These are phyloP conservation scores for Enteromius fasciolatus DNA, from an alignment of 2,797 vertebrate species.

Conservation along the genomic window DNA sequence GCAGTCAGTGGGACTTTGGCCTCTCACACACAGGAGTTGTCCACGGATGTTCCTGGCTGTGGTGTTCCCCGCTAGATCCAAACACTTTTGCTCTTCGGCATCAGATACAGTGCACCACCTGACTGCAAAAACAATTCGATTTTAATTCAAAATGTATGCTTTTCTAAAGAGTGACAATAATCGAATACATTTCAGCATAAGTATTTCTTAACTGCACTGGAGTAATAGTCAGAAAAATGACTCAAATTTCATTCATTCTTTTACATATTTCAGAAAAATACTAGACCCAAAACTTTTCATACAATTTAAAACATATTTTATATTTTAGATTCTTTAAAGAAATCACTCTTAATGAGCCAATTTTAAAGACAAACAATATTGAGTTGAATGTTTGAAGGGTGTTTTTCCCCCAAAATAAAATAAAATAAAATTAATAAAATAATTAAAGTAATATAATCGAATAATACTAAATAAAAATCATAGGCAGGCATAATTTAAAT, in stretches of 20 bases:
- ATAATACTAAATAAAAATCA: background rate
- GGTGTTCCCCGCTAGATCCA: conserved; percentile 77
- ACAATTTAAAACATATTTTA: no score
- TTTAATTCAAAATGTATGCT: background rate
- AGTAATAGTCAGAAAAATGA: background rate
- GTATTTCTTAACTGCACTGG: background rate
- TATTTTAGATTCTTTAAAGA: background rate
- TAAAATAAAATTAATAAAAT: background rate
- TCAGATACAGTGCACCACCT: conserved; percentile 80
- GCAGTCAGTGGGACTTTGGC: conserved; percentile 73
- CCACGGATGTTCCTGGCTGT: conserved; percentile 74
- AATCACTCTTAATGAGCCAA: background rate
- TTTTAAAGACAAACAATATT: background rate
- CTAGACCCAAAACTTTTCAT: background rate
- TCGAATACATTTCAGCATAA: background rate
- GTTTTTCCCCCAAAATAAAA: background rate
- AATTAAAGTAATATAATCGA: background rate
- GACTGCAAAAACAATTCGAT: conserved; percentile 64
- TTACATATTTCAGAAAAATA: background rate
- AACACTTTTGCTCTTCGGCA: conserved; percentile 79
- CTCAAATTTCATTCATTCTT: background rate
- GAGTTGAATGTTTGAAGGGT: background rate
- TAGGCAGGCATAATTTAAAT: background rate
- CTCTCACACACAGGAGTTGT: conserved; percentile 74
- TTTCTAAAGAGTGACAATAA: background rate